Percentiles rank a stretch among this genome's conserved stretches.
Evolutionary conservation across 2,113 vertebrate species (phyloP).

Genomic region (Cyanocitta stelleri): DNA sequence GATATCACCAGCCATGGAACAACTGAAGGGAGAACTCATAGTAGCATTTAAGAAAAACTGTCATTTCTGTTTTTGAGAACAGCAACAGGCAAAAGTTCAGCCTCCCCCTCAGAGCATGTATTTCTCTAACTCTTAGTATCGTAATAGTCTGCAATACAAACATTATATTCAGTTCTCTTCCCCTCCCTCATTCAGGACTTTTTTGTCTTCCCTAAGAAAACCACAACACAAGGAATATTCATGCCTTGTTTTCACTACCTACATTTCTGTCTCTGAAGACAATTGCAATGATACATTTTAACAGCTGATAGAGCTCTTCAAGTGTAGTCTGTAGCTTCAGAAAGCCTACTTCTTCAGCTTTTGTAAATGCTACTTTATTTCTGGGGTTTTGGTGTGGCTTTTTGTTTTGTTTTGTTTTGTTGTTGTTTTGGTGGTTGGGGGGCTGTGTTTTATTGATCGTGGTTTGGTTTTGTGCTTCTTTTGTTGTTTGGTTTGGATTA

Average conservation of each 20-base stretch:
- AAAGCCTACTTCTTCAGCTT: neutral
- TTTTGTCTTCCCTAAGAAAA: neutral
- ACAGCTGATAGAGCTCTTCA: neutral
- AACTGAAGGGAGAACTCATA: neutral
- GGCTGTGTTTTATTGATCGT: neutral
- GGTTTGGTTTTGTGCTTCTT: neutral
- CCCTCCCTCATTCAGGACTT: neutral
- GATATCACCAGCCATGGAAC: neutral
- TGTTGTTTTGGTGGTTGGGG: neutral
- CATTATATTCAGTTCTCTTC: neutral
- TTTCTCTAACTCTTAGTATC: neutral
- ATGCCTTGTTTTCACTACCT: neutral
- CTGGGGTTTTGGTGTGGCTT: neutral
- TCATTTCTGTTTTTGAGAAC: neutral
- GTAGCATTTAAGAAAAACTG: neutral
- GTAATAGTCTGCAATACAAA: neutral
- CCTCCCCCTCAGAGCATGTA: neutral
- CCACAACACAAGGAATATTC: neutral
- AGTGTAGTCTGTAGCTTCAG: neutral
- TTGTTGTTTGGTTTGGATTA: neutral
- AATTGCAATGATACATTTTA: neutral
- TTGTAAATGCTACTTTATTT: neutral
- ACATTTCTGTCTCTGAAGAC: neutral
- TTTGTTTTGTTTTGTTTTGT: neutral
- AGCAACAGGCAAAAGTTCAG: neutral